These are phyloP conservation scores for Corvus hawaiiensis DNA, from an alignment of 2,113 vertebrate genomes.

Conservation along the genomic window DNA sequence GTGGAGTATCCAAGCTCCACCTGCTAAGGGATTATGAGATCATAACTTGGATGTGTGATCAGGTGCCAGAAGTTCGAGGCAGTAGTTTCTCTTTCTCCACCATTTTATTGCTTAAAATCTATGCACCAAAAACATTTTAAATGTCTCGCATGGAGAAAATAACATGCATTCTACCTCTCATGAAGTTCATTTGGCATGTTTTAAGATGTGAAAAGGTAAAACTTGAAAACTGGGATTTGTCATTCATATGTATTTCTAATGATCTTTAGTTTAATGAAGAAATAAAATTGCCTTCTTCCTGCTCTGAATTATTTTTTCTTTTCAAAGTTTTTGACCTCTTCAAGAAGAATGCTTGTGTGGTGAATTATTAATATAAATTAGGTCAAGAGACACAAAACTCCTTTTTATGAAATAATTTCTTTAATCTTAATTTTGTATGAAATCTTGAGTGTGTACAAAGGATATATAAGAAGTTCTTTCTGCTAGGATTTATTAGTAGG, in stretches of 20 bases:
- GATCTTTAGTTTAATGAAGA: background rate
- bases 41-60: fast-evolving
- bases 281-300: background rate
- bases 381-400: background rate
- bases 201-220: background rate
- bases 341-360: background rate
- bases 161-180: background rate
- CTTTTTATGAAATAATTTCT: background rate
- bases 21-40: background rate
- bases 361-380: background rate
- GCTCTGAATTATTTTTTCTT: background rate
- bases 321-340: background rate
- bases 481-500: background rate
- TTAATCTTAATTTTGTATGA: background rate
- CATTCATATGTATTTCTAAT: background rate
- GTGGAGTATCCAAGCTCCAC: background rate
- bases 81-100: background rate
- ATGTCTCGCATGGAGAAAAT: background rate
- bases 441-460: background rate
- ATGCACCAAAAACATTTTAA: background rate
- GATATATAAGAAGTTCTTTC: background rate
- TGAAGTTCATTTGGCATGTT: background rate
- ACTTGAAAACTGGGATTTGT: background rate
- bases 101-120: background rate
- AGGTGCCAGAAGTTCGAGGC: background rate